A percentile compares a stretch with the other conserved stretches of the same genome.
Evolutionary conservation across 1,140 invertebrate genomes (phyloP).

Genomic region (Meloidogyne hapla): DNA sequence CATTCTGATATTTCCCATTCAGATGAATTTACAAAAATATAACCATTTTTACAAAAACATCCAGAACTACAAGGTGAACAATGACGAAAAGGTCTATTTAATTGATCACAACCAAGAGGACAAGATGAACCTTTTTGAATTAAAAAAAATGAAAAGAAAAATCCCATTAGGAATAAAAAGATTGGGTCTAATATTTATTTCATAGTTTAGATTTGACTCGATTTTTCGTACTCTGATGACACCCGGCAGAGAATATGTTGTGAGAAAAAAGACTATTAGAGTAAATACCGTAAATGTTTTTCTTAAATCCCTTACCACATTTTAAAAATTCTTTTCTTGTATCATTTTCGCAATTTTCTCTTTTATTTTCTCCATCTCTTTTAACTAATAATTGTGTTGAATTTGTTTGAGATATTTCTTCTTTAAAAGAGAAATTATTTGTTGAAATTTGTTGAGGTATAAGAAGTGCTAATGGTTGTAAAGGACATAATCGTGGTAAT

Average conservation of each 20-base stretch:
- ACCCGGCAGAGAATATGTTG: too few species aligned
- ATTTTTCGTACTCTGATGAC: too few species aligned
- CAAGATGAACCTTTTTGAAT: slow-evolving; percentile 33
- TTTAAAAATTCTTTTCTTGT: slow-evolving; percentile 20
- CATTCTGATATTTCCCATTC: slow-evolving; percentile 32
- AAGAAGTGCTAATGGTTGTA: background rate
- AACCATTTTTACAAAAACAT: slow-evolving; percentile 43
- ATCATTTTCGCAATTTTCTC: slow-evolving; percentile 18
- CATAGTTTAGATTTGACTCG: too few species aligned
- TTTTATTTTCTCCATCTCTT: background rate
- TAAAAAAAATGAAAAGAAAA: too few species aligned
- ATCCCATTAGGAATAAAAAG: too few species aligned
- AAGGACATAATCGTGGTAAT: slow-evolving; percentile 31
- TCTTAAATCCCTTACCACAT: slow-evolving; percentile 20
- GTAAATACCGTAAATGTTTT: too few species aligned
- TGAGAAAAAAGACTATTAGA: too few species aligned
- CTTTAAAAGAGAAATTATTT: background rate
- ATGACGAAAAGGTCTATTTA: background rate
- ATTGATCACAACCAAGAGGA: slow-evolving; percentile 39
- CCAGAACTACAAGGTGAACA: slow-evolving; percentile 41
- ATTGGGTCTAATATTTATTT: too few species aligned
- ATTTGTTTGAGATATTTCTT: background rate
- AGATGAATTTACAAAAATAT: slow-evolving; percentile 33
- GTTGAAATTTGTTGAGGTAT: background rate
- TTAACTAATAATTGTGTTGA: slow-evolving; percentile 2